These are phyloP conservation scores for Aleiodes testaceus DNA, from an alignment of 2,888 invertebrate genomes.

Conservation along the genomic window DNA sequence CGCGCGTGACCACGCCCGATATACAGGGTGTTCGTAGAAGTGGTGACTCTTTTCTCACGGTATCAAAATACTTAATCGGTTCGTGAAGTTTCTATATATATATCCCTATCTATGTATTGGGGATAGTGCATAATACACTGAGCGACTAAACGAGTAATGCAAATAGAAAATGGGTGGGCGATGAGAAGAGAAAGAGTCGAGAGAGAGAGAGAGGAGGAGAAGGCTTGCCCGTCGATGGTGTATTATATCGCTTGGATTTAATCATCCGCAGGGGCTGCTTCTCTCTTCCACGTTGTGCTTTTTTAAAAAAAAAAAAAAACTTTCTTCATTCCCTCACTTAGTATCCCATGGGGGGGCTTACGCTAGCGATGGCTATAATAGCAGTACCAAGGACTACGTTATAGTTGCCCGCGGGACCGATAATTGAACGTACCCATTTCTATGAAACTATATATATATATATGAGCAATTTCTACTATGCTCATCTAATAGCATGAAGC, in stretches of 20 bases:
- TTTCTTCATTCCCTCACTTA: background rate
- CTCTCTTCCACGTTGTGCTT: constrained; percentile 19
- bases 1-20: constrained; percentile 57
- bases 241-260: constrained; percentile 53
- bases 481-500: background rate
- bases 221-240: constrained; percentile 40
- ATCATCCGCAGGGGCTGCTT: constrained; percentile 43
- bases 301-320: background rate
- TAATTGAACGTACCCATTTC: constrained; percentile 38
- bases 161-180: constrained; percentile 54
- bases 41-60: constrained; percentile 56
- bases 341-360: constrained; percentile 4
- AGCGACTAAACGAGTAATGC: constrained; percentile 53
- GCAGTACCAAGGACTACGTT: constrained; percentile 32
- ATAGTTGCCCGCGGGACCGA: constrained; percentile 32
- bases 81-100: constrained; percentile 25
- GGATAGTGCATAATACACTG: constrained; percentile 29
- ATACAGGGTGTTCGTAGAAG: constrained; percentile 53
- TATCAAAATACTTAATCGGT: constrained; percentile 55
- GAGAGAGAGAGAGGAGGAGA: background rate
- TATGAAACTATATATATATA: constrained; percentile 1
- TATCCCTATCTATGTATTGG: constrained; percentile 12
- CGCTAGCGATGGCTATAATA: constrained; percentile 13
- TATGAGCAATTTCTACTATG: background rate
- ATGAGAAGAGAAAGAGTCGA: constrained; percentile 18